Evolutionary conservation across 2,888 invertebrate genomes (phyloP), one percentile per base, ranked within the genome.

Genomic region (Gisinianus flammeolus): DNA sequence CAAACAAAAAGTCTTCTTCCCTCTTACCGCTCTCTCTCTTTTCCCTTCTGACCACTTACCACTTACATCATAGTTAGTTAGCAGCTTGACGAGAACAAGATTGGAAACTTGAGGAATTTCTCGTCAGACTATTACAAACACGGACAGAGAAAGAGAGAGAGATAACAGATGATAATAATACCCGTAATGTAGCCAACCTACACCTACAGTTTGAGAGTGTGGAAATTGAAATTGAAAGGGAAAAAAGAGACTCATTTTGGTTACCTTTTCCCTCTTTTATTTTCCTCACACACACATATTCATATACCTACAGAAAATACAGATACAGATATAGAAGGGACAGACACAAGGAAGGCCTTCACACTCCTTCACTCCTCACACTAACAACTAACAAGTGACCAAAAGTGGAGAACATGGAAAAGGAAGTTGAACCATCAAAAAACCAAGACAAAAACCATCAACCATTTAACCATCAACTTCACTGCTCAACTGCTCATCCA

Each of bases 91-190:
- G 58, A 62, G 62, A 28, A 62, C 62, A 62, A 26, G 62, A 62
- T 26, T 62, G 62, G 62, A 62, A 62, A 62, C 62, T 62, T 28
- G 62, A 62, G 62, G 62, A 62, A 62, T 62, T 62, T 62, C 58
- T 24, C 44, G 6, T 16, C 58, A 26, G 62, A 28, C 22, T 8
- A 62, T 26, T 62, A 26, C 10, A 26, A n/a, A n/a, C n/a, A 62
- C 26, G 28, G 62, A 62, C 62, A 28, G 56, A 58, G 22, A 58
- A 12, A 58, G 8, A 62, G 26, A 26, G 62, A 22, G 24, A 22
- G 12, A 62, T 26, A 62, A 62, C 62, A 58, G 8, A 58, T 16
- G 24, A 24, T 8, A 58, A 58, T 22, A 58, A 58, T 22, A 58
- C 58, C n/a, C n/a, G 44, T 44, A 44, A 44, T 44, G 19, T 16